These are phyloP conservation scores for Macrotus californicus DNA, from an alignment of 2,113 vertebrate genomes.

Conservation along the genomic window DNA sequence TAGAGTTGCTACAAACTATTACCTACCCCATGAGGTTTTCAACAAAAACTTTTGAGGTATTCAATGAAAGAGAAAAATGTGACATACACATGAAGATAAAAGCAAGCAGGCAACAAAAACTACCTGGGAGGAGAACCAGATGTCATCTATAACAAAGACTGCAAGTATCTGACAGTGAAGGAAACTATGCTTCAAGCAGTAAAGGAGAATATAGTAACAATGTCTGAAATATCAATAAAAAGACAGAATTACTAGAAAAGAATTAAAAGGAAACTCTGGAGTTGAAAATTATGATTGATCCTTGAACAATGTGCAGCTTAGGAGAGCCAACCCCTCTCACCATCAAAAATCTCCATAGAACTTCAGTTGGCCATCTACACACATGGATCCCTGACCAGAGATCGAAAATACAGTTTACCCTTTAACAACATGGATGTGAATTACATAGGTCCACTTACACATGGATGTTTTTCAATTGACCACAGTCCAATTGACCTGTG, in stretches of 20 bases:
- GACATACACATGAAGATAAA: not conserved
- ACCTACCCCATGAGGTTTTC: not conserved
- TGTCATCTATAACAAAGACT: not conserved
- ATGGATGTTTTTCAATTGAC: not conserved
- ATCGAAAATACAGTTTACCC: not conserved
- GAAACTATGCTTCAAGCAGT: not conserved
- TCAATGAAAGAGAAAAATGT: not conserved
- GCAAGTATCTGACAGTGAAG: not conserved
- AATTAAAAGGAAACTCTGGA: too few species aligned
- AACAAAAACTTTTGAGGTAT: not conserved
- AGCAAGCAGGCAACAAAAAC: not conserved
- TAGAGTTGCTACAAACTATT: not conserved
- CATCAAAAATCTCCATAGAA: not conserved
- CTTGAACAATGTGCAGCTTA: too few species aligned
- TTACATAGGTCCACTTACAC: not conserved
- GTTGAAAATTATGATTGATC: too few species aligned
- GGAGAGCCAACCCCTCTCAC: too few species aligned
- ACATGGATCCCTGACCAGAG: not conserved
- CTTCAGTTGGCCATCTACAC: not conserved
- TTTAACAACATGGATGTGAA: not conserved
- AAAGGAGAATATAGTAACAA: not conserved
- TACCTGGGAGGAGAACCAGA: not conserved
- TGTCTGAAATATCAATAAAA: not conserved
- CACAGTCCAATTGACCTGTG: too few species aligned
- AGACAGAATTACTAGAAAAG: not conserved